Base-by-base conservation (phyloP, 1,140 invertebrate species). In the Matsumurasca onukii region DNA sequence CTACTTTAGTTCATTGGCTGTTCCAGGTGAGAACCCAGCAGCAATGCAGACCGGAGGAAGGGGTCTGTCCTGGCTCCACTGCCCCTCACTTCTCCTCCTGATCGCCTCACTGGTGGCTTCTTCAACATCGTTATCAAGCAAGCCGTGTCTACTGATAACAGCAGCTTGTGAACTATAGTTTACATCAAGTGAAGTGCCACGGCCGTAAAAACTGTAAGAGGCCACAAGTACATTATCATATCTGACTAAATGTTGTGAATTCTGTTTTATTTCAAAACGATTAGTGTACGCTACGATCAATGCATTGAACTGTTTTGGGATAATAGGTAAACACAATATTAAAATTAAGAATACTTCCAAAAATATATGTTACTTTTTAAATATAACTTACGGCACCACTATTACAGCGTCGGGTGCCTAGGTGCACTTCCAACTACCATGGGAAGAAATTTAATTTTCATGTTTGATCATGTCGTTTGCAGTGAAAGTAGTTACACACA, bases 1-100 rank as follows among this genome's bases (percentile, higher is more conserved):
- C n/a, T n/a, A n/a, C n/a, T n/a, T n/a, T n/a, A n/a, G n/a, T n/a
- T 39, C 34, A 9, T 0, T 68, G 22, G 27, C 12, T 71, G 55
- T 74, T 74, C 25, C 52, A 74, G 73, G 72, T 30, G 83, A 84
- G 75, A 84, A 84, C 75, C 83, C 83, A 2, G 83, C 83, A 0
- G 83, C 83, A 1, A 84, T 84, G 83, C 83, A 85, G 67, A 82
- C 83, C 73, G 83, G 82, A 25, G 71, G 63, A 34, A 55, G 66
- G 27, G 70, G 65, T 20, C 67, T 68, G 1, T 63, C 65, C 15
- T 71, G 70, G 70, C 67, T 71, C 12, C 67, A 66, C n/a, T 69
- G 70, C 30, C 70, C 70, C 1, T 69, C 70, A 5, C 51, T 66
- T 1, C 51, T 63, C 34, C 70, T 71, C 13, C 48, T 71, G 29